phyloP scores from a whole-genome alignment of 2,888 invertebrate species.

The Tetropium fuscum region DNA sequence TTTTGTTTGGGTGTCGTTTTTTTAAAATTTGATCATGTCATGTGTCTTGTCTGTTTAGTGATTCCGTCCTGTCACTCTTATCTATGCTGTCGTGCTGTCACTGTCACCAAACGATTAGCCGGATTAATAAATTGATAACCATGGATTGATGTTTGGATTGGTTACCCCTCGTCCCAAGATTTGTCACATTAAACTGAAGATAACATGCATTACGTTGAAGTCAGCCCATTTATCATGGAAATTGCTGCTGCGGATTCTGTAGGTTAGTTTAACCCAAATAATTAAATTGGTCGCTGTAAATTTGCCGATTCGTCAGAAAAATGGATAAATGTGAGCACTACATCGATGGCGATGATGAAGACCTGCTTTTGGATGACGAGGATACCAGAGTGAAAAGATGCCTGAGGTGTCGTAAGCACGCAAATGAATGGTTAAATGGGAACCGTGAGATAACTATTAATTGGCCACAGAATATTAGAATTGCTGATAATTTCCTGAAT shows the following conservation, averaged over 20 bases:
- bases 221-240: background rate
- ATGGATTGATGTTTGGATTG: no score
- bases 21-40: no score
- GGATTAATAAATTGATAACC: no score
- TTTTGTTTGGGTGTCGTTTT: no score
- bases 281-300: conserved; percentile 2
- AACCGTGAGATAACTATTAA: conserved; percentile 29
- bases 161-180: no score
- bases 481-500: conserved; percentile 15
- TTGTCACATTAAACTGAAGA: no score
- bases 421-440: conserved; percentile 23
- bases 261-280: conserved; percentile 17
- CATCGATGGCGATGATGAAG: conserved; percentile 51
- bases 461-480: conserved; percentile 11
- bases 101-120: no score
- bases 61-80: no score
- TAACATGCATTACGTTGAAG: background rate
- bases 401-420: conserved; percentile 39
- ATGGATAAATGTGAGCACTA: conserved; percentile 36
- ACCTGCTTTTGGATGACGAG: conserved; percentile 61
- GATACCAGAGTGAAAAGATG: conserved; percentile 49
- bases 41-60: no score
- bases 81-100: no score
- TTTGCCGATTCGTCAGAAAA: conserved; percentile 2
- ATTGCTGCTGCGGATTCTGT: conserved; percentile 4